phyloP scores from a whole-genome alignment of 2,888 invertebrate genomes.

The Corythucha ciliata region DNA sequence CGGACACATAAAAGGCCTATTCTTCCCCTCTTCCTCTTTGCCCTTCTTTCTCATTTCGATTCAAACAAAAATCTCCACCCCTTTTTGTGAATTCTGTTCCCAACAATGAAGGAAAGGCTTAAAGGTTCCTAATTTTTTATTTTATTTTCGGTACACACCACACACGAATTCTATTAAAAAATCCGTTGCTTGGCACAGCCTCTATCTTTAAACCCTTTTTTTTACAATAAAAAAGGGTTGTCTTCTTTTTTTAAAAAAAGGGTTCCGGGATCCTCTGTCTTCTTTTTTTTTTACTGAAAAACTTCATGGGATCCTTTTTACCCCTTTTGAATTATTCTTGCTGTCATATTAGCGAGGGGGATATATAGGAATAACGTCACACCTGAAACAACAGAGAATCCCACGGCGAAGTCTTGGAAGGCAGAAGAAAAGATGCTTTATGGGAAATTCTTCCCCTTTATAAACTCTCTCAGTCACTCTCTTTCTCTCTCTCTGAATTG shows the following conservation, averaged over 20 bases:
- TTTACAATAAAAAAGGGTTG: slow-evolving; percentile 25
- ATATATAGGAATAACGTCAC: not conserved
- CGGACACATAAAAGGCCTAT: slow-evolving; percentile 25
- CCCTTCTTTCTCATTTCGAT: slow-evolving; percentile 12
- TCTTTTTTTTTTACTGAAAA: slow-evolving; percentile 3
- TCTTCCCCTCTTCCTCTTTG: slow-evolving; percentile 19
- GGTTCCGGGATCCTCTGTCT: slow-evolving; percentile 11
- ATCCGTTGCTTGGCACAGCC: not conserved
- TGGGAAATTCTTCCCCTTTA: too few relatives aligned
- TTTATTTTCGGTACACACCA: slow-evolving; percentile 3
- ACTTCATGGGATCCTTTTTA: not conserved
- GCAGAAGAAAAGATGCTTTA: too few relatives aligned
- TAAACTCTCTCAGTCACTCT: too few relatives aligned
- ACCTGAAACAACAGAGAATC: slow-evolving; percentile 1
- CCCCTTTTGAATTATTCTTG: too few relatives aligned
- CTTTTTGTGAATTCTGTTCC: too few relatives aligned
- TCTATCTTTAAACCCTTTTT: too few relatives aligned
- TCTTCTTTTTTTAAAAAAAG: slow-evolving; percentile 16
- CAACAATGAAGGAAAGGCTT: slow-evolving; percentile 29
- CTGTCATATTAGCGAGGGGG: slow-evolving; percentile 3
- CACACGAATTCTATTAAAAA: slow-evolving; percentile 2
- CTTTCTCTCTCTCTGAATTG: too few relatives aligned
- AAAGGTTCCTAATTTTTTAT: slow-evolving; percentile 30
- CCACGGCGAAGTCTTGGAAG: too few relatives aligned
- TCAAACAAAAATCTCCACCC: too few relatives aligned